phyloP scores from a whole-genome alignment of 2,888 invertebrate genomes.

The Odontocerum albicorne region DNA sequence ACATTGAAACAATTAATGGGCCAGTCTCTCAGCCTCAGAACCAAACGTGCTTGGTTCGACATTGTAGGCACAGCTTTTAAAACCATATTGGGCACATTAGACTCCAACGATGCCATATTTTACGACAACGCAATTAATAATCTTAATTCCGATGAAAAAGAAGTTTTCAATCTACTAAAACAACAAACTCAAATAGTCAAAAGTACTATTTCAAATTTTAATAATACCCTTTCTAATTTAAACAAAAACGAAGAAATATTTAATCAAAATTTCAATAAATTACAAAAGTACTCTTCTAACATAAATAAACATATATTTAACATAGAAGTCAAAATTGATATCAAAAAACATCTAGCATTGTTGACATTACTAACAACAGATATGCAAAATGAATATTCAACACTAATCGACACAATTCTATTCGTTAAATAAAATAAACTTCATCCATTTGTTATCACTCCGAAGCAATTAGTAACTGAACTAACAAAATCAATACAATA shows the following conservation, averaged over 20 bases:
- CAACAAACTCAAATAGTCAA: conserved; percentile 34
- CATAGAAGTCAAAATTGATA: conserved; percentile 5
- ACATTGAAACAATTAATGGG: too few relatives aligned
- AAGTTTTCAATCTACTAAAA: conserved; percentile 30
- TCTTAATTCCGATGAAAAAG: conserved; percentile 28
- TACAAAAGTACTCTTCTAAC: conserved; percentile 27
- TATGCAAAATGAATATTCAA: conserved; percentile 26
- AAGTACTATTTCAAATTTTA: conserved; percentile 34
- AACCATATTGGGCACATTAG: conserved; percentile 13
- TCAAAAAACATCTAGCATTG: conserved; percentile 28
- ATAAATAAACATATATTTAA: conserved; percentile 2
- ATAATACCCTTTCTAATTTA: conserved; percentile 31
- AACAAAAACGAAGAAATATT: conserved; percentile 32
- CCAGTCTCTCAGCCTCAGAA: too few relatives aligned
- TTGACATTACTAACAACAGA: conserved; percentile 29
- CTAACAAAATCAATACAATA: not conserved
- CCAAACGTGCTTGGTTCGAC: conserved; percentile 14
- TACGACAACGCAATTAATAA: conserved; percentile 32
- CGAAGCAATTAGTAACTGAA: conserved; percentile 11
- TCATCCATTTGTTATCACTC: conserved; percentile 35
- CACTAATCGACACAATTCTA: conserved; percentile 28
- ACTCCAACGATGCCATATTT: conserved; percentile 27
- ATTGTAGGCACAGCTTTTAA: conserved; percentile 13
- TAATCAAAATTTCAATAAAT: conserved; percentile 30
- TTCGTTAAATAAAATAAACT: conserved; percentile 32